Conservation (phyloP, 2,888 invertebrate genomes). For the Aphrophora alni region DNA sequence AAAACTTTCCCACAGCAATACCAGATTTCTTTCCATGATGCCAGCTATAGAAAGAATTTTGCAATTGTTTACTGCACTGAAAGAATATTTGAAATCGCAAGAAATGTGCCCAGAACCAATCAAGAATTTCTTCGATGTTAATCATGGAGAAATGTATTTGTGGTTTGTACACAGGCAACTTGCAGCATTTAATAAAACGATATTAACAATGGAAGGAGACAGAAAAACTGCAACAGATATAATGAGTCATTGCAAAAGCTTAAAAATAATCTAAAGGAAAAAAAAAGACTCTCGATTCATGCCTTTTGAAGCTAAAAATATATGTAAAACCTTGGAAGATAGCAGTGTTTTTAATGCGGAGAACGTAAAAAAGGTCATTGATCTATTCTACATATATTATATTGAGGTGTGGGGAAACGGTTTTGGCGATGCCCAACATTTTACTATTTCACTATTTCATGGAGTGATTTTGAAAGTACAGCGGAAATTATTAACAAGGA, state of each 20-base stretch:
- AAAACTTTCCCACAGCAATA: conserved; percentile 49
- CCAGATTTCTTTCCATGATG: conserved; percentile 51
- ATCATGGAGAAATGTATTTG: conserved; percentile 48
- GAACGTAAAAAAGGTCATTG: too few species aligned
- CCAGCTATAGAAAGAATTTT: conserved; percentile 52
- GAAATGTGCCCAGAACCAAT: conserved; percentile 51
- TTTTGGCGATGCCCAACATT: too few species aligned
- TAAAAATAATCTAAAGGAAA: conserved; percentile 11
- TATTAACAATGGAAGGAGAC: conserved; percentile 18
- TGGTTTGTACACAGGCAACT: conserved; percentile 49
- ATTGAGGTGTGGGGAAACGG: too few species aligned
- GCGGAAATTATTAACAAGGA: too few species aligned
- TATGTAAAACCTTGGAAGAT: too few species aligned
- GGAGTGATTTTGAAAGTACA: too few species aligned
- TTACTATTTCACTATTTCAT: too few species aligned
- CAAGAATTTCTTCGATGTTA: conserved; percentile 50
- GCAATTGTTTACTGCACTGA: conserved; percentile 49
- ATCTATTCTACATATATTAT: too few species aligned
- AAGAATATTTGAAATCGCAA: conserved; percentile 50
- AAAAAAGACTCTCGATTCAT: neutral
- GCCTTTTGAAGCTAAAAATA: too few species aligned
- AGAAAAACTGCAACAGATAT: conserved; percentile 18
- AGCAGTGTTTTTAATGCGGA: too few species aligned
- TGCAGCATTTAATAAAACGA: conserved; percentile 1
- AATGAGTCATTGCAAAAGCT: conserved; percentile 14